These are phyloP conservation scores for Eupithecia centaureata DNA, from an alignment of 2,888 invertebrate genomes.

Conservation along the genomic window DNA sequence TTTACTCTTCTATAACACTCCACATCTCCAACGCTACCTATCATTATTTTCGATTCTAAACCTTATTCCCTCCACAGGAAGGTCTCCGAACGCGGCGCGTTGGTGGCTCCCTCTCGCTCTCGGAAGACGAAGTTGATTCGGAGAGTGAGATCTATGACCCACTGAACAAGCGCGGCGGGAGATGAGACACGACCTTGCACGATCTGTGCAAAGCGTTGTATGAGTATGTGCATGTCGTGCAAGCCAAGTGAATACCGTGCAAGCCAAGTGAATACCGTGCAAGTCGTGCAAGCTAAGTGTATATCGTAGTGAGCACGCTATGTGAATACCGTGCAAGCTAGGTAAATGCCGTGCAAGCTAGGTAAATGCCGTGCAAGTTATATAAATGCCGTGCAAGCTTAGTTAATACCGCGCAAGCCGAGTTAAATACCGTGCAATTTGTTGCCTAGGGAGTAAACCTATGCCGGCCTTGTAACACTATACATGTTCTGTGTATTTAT, in stretches of 20 bases:
- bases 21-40: not conserved
- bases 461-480: not conserved
- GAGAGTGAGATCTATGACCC: slow-evolving; percentile 83
- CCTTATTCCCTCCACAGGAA: slow-evolving; percentile 64
- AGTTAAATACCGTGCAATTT: not conserved
- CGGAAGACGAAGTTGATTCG: slow-evolving; percentile 92
- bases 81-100: slow-evolving; percentile 86
- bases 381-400: not conserved
- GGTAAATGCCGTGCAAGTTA: slow-evolving; percentile 3
- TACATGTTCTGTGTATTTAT: not conserved
- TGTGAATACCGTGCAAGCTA: slow-evolving; percentile 3
- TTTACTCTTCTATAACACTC: not conserved
- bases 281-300: not conserved
- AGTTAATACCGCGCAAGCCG: not conserved
- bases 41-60: slow-evolving; percentile 32
- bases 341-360: not conserved
- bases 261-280: slow-evolving; percentile 16
- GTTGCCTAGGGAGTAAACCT: not conserved
- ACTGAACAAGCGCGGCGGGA: slow-evolving; percentile 72
- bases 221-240: slow-evolving; percentile 56
- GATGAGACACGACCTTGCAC: slow-evolving; percentile 78
- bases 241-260: slow-evolving; percentile 25
- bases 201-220: slow-evolving; percentile 79
- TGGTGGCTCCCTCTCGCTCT: slow-evolving; percentile 91
- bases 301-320: no score